Base-by-base conservation (phyloP, 2,888 invertebrate genomes). In the Rapana venosa region DNA sequence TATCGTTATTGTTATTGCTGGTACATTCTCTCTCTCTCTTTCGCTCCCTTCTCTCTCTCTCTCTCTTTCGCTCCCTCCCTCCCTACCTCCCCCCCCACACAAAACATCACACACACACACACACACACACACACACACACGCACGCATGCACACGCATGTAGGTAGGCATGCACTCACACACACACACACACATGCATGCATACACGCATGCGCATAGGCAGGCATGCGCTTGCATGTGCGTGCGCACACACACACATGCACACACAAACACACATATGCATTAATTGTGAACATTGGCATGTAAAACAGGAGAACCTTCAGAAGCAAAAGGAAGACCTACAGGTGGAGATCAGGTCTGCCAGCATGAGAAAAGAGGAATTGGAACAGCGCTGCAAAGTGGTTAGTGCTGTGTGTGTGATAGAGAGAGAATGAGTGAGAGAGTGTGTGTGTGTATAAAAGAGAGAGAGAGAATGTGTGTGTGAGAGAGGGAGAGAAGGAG, bases 301-400 rank as follows among this genome's bases (percentile, higher is more conserved):
- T 87, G 77, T 81, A 70, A 61, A 88, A 11, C 87, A 91, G 91
- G 89, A 36, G 17, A 90, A 91, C 15, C 94, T 92, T 93, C 95
- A 95, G 85, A 92, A 91, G 35, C 91, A 91, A 87, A 95, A 95
- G 90, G 87, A 88, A 17, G 91, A 92, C 5, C 58, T 96, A 30
- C 95, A 96, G 91, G 87, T 90, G 66, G 94, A 94, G 87, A 94
- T 96, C 11, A 95, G 96, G 92, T 92, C 92, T 26, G 92, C 94
- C 30, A 92, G 94, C 89, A 94, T 94, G 58, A 93, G 90, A 36
- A 95, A 95, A 89, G 94, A 95, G 6, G 94, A 95, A 90, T 92
- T 95, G 87, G 95, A 95, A 89, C 95, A 95, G 88, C 92, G 92
- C 36, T 94, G 95, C 61, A 95, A 47, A 47, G 47, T 47, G 47